These are phyloP conservation scores for Tachypleus tridentatus DNA, from an alignment of 1,140 invertebrate genomes.

Conservation along the genomic window DNA sequence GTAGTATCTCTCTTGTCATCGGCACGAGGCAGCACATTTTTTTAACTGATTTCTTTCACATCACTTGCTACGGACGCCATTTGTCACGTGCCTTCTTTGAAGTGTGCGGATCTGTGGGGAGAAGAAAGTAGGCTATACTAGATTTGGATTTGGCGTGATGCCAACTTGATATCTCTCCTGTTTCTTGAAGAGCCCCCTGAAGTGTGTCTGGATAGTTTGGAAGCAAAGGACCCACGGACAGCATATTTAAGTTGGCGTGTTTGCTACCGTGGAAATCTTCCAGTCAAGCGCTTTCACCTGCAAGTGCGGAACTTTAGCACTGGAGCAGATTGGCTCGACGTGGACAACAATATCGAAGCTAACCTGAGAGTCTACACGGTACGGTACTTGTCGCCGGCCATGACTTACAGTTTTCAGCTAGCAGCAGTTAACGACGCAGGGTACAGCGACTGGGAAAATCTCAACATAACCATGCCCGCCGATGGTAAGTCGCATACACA, in stretches of 20 bases:
- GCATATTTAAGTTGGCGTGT: constrained; percentile 17
- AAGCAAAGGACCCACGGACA: constrained; percentile 14
- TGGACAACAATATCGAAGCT: constrained; percentile 17
- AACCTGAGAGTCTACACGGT: constrained; percentile 17
- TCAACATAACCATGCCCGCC: constrained; percentile 25
- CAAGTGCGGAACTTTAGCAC: constrained; percentile 11
- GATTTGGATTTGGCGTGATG: too few relatives aligned
- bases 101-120: too few relatives aligned
- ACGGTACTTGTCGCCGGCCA: constrained; percentile 15
- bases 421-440: constrained; percentile 17
- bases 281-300: constrained; percentile 16
- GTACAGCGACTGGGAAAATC: constrained; percentile 17
- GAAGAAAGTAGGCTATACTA: too few relatives aligned
- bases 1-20: too few relatives aligned
- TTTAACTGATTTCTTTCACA: too few relatives aligned
- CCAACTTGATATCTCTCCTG: neutral
- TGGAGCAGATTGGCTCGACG: constrained; percentile 14
- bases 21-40: too few relatives aligned
- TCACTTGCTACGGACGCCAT: too few relatives aligned
- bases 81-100: too few relatives aligned
- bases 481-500: constrained; percentile 16
- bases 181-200: constrained; percentile 16
- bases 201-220: constrained; percentile 14
- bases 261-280: constrained; percentile 16
- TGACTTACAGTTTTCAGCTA: constrained; percentile 19